Base-by-base conservation (phyloP, 2,888 invertebrate genomes). In the Callyntrura sp. region DNA sequence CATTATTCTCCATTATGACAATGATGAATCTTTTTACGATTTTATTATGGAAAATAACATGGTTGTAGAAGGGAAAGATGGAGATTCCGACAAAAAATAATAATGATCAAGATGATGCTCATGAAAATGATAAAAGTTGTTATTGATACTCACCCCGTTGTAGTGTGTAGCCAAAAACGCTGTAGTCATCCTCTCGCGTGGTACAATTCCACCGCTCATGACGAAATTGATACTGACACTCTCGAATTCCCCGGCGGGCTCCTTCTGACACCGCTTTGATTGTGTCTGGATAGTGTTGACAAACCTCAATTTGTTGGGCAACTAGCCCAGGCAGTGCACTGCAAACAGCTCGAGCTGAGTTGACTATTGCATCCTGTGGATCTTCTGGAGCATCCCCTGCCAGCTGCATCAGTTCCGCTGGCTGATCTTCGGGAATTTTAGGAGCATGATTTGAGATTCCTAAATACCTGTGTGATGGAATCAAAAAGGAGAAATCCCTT, bases 191-290 rank as follows among this genome's bases (percentile, higher is more conserved):
- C 55, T 93, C 93, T 4, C 82, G 48, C 5, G 94, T 94, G 84
- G 95, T 95, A 92, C 96, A 96, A 94, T 96, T 96, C 96, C 96
- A 96, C 12, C 95, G 94, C 93, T 96, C 95, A 93, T 94, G 94
- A 81, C 94, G 94, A 94, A 96, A 96, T 94, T 96, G 96, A 85
- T 94, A 94, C 93, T 96, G 95, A 92, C 96, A 96, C 93, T 96
- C 95, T 48, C 94, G 93, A 90, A 96, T 95, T 43, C 95, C 96
- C 57, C 95, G 94, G n/a, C 95, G 94, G 1, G 95, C 95, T 14
- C 96, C 96, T 62, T 95, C 94, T 14, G 95, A 95, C 78, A 96
- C 95, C 90, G 95, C 95, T 62, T 94, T 94, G 88, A 96, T 95
- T 60, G 95, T 94, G 93, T 95, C 94, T 0, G 96, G 95, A 92